Base-by-base conservation (phyloP, 2,888 invertebrate genomes). In the Acrocyrtus sp. region DNA sequence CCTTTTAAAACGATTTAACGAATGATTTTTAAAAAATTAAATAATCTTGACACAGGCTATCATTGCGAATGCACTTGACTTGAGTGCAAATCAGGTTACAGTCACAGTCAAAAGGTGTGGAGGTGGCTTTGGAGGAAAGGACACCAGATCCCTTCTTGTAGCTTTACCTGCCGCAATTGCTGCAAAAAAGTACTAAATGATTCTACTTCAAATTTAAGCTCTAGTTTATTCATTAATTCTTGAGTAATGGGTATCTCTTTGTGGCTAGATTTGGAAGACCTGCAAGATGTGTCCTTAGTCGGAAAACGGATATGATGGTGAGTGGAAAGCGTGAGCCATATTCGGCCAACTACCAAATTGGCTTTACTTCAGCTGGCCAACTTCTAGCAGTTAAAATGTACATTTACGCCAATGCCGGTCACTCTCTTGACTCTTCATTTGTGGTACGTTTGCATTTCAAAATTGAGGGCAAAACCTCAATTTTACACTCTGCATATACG, bases 91-190 rank as follows among this genome's bases (percentile, higher is more conserved):
- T 60, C 72, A 76, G 29, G 62, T 80, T 1, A 66, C 69, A 2
- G 80, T 80, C 3, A 74, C 72, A 34, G 75, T 76, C 2, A 79
- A 78, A 61, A 29, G 98, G 62, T 86, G 98, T 82, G 98, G 96
- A 0, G 98, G 98, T 26, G 98, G 96, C 26, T 98, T 98, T 84
- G 98, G 98, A 12, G 98, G 97, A 0, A 98, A 98, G 85, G 96
- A 97, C 84, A 91, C 93, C 0, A 88, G 93, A 53, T 88, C 90
- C 1, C 84, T 88, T 75, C 82, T 90, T 4, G 84, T 92, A 0
- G 90, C 91, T 0, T 83, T 94, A 24, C 92, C 95, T 0, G 90
- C 90, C 8, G 92, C 93, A 0, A 83, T 96, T 0, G 94, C 96
- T 2, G 96, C 96, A 1, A 87, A 89, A 79, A 88, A 86, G 88